Evolutionary conservation across 2,888 invertebrate genomes (phyloP), one percentile per base, ranked within the genome.

Genomic region (Xanthostigma xanthostigma): DNA sequence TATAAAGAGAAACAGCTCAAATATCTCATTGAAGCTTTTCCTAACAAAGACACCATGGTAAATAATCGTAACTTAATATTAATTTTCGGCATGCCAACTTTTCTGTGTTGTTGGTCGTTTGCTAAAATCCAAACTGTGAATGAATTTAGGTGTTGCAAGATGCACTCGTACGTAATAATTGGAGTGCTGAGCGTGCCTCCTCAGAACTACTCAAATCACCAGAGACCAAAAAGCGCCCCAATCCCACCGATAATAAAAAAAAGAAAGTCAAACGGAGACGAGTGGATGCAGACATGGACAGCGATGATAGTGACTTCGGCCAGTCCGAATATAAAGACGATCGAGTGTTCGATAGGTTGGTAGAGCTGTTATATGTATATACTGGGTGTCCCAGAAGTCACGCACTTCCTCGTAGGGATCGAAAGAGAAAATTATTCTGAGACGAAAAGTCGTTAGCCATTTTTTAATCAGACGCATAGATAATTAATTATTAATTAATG

Each of bases 321-420:
- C 73, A 74, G 2, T 69, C 68, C 50, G 74, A 76, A 61, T 79
- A 76, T 50, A 76, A 75, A 55, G 76, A 77, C 56, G 75, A 73
- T 54, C 67, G 72, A 59, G 81, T 82, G 44, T 81, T 77, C 64
- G 78, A 81, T 56, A 80, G 79, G 80, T 80, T 58, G 60, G 63
- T 27, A 27, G 27, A 27, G 3, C 27, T 27, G 27, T 27, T 27
- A 27, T 27, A 27, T n/a, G n/a, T n/a, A n/a, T n/a, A n/a, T n/a
- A n/a, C n/a, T n/a, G n/a, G n/a, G n/a, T n/a, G n/a, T n/a, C n/a
- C n/a, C n/a, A n/a, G n/a, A n/a, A n/a, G n/a, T n/a, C n/a, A n/a
- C n/a, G n/a, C n/a, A n/a, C n/a, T n/a, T n/a, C n/a, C n/a, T n/a
- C n/a, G n/a, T n/a, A n/a, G n/a, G n/a, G n/a, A n/a, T n/a, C n/a